Base-by-base conservation (phyloP, 2,888 invertebrate genomes). In the Notocelia uddmanniana region DNA sequence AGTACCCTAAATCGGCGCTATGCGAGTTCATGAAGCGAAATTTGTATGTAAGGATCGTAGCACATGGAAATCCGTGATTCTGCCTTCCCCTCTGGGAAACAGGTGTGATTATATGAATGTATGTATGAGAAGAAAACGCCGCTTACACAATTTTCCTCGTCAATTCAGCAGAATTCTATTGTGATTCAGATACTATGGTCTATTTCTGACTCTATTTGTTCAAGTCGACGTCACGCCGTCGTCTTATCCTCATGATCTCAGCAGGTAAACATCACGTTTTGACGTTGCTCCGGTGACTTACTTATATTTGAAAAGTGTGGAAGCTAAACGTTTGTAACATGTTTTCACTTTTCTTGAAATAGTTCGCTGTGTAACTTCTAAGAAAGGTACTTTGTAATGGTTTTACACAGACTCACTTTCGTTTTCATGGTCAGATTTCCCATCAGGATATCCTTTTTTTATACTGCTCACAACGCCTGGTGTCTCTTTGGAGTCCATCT, bases 131-230 rank as follows among this genome's bases (percentile, higher is more conserved):
- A 41, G 31, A 23, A 26, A 60, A 45, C 10, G 9, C 31, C 21
- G 11, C 13, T 48, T 58, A 15, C 50, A 5, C 19, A 23, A 21
- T 59, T 71, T 71, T 71, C 59, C 52, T 52, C 23, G n/a, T 18
- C 55, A 15, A 21, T 50, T 52, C 31, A 59, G 41, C 21, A n/a
- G 45, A 63, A 69, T 48, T 45, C 60, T 48, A 48, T 72, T 72
- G 67, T 72, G 19, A 66, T 41, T 18, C 26, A 71, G 18, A 60
- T 72, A 31, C 21, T 48, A 60, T 31, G 54, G 34, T 62, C 60
- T 67, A 64, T 67, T 48, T 72, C 55, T 34, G 67, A 67, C 31
- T 34, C 37, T 64, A 48, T 54, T 71, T 71, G 66, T 67, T 52
- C 15, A n/a, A 45, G 34, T 15, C 11, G 21, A 37, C 52, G 50